Evolutionary conservation across 1,140 invertebrate genomes (phyloP), one percentile per base, ranked within the genome.

Genomic region (Diprion similis): DNA sequence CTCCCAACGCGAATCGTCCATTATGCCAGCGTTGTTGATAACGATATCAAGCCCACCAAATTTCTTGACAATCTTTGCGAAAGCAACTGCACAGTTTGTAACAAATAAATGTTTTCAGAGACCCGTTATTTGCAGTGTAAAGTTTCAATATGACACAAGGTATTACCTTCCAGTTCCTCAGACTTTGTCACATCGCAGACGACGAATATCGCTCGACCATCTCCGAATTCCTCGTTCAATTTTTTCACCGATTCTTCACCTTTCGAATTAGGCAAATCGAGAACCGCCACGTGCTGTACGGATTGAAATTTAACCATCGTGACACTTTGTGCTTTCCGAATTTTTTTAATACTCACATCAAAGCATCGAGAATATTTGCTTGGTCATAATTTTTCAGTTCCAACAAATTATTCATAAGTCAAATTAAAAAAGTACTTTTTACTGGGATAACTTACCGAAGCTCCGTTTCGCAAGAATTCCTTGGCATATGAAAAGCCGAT

Each of bases 11-110:
- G 77, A 77, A 11, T 92, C 90, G 72, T 91, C 85, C 11, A 90
- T 82, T 17, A 91, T 89, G 47, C 90, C 90, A 64, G 91, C 91
- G 67, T 91, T 90, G 71, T 93, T 92, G 0, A 92, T 85, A 2
- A 93, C 81, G 66, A 93, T 89, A 75, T 93, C 91, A 18, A 92
- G 84, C 17, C 80, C 80, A 17, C 87, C 84, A 76, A 89, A 89
- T 10, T 79, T 76, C 11, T 84, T 78, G 2, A 86, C 79, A 7
- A 87, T 81, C 24, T 82, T 82, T 17, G 87, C 79, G 67, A 86
- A 88, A 9, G 84, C 79, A 10, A 72, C 78, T 79, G 51, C 51
- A 59, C 2, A 37, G 24, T 37, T 37, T 37, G 1, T 6, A 37
- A 37, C 24, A 6, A 6, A 37, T 37, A 37, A 37, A 37, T 37